These are phyloP conservation scores for Lordiphosa stackelbergi DNA, from an alignment of 1,140 invertebrate genomes.

Conservation along the genomic window DNA sequence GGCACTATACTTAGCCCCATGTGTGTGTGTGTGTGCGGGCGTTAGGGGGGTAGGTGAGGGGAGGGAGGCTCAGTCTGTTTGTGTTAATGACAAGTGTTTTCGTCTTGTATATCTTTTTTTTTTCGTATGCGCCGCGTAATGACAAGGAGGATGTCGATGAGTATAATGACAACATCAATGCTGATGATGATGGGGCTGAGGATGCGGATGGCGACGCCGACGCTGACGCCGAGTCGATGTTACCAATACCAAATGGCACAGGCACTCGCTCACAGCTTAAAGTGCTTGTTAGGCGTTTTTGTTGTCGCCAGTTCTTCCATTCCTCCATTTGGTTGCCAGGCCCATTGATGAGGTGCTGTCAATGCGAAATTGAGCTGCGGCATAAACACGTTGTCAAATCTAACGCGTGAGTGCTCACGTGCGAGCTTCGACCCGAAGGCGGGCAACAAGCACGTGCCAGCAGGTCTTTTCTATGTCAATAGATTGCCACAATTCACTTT, in stretches of 20 bases:
- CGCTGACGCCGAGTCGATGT: background rate
- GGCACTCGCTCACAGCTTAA: conserved; percentile 36
- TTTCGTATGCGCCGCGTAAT: conserved; percentile 55
- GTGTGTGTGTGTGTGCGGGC: conserved; percentile 20
- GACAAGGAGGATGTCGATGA: conserved; percentile 67
- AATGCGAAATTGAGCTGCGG: conserved; percentile 67
- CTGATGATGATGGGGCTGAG: conserved; percentile 53
- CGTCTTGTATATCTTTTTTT: conserved; percentile 42
- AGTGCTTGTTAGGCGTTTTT: conserved; percentile 67
- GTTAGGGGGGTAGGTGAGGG: background rate
- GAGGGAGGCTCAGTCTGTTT: conserved; percentile 32
- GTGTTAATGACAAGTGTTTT: conserved; percentile 73
- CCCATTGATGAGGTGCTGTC: conserved; percentile 47
- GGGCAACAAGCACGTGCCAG: conserved; percentile 3
- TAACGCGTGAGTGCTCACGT: conserved; percentile 65
- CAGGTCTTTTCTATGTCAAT: conserved; percentile 19
- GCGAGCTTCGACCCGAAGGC: conserved; percentile 12
- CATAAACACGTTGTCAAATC: conserved; percentile 71
- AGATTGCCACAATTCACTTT: conserved; percentile 24
- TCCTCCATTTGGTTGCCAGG: conserved; percentile 15
- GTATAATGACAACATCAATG: conserved; percentile 71
- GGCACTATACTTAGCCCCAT: conserved; percentile 27
- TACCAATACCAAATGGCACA: background rate
- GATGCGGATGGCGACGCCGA: conserved; percentile 9
- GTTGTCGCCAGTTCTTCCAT: conserved; percentile 16